These are phyloP conservation scores for Oopsacas minuta DNA, from an alignment of 37 sponge, comb jelly and placozoan species.

Conservation along the genomic window DNA sequence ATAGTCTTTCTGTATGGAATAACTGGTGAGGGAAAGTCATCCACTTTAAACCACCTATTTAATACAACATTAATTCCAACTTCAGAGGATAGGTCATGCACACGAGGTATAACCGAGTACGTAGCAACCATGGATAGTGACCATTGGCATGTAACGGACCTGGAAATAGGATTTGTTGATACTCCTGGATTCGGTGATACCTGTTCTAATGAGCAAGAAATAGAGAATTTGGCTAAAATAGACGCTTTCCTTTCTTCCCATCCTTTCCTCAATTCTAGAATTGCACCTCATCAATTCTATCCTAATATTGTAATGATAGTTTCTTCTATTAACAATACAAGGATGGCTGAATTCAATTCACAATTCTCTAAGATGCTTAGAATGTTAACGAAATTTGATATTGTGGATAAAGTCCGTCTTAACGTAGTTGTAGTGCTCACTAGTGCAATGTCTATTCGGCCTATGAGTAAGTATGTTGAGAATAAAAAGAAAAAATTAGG, in stretches of 20 bases:
- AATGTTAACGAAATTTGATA: background rate
- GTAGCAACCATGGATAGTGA: constrained; percentile 6
- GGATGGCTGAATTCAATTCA: background rate
- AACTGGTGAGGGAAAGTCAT: background rate
- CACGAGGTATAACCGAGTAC: background rate
- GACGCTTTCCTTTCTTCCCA: background rate
- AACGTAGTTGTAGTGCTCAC: background rate
- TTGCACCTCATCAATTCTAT: background rate
- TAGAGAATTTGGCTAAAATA: background rate
- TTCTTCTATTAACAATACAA: background rate
- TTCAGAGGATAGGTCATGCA: background rate
- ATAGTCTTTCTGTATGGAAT: background rate
- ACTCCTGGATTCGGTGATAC: background rate
- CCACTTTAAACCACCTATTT: background rate
- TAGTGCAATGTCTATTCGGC: background rate
- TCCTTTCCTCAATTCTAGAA: background rate
- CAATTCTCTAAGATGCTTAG: background rate
- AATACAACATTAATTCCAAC: background rate
- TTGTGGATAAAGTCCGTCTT: background rate
- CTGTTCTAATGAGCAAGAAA: background rate
- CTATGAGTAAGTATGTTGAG: background rate
- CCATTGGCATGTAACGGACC: background rate
- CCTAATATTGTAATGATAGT: background rate
- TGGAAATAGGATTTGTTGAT: background rate
- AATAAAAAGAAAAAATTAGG: background rate